Evolutionary conservation across 1,140 invertebrate species (phyloP).

Genomic region (Gerris buenoi): DNA sequence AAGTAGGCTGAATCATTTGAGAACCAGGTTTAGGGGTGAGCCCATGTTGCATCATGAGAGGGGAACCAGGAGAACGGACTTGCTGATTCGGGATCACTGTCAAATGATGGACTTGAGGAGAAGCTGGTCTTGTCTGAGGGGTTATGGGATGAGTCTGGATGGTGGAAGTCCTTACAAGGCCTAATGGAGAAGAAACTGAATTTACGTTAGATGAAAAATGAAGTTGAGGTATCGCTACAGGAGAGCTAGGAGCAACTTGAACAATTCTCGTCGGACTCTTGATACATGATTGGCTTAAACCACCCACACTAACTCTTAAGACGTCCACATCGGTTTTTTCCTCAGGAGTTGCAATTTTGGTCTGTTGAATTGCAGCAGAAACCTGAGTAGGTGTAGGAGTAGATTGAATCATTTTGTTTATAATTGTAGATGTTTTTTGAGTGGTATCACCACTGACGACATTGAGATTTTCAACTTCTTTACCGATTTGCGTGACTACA

Average conservation of each 20-base stretch:
- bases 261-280: not conserved
- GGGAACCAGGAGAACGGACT: not conserved
- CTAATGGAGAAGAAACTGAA: not conserved
- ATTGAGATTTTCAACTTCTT: no score
- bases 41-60: not conserved
- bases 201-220: not conserved
- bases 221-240: not conserved
- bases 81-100: constrained; percentile 3
- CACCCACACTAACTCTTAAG: not conserved
- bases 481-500: no score
- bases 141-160: not conserved
- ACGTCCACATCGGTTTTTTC: no score
- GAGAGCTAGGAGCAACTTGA: not conserved
- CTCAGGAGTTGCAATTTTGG: no score
- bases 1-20: not conserved
- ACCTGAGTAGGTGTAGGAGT: no score
- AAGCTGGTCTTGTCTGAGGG: not conserved
- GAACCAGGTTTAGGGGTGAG: not conserved
- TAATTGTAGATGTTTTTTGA: no score
- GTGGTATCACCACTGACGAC: no score
- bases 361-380: no score
- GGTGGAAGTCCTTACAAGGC: not conserved
- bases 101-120: not conserved
- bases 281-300: not conserved
- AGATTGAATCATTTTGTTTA: no score